A percentile compares a stretch with the other conserved stretches of the same genome.
These are phyloP conservation scores for Hemicordylus capensis DNA, from an alignment of 2,113 vertebrate genomes.

Conservation along the genomic window DNA sequence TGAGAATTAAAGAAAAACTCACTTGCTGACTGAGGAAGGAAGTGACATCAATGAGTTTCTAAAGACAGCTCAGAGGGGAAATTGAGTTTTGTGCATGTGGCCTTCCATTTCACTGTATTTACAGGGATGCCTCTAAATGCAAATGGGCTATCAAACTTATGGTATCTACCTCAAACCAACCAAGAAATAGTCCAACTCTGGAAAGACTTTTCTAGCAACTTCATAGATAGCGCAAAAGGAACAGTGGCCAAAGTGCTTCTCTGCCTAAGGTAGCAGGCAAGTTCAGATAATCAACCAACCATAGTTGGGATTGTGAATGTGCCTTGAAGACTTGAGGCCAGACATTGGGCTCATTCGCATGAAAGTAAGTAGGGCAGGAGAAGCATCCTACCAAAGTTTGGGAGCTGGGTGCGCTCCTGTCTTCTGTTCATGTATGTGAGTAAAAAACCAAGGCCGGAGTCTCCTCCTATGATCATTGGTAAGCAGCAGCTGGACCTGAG, in stretches of 20 bases:
- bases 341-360: no score
- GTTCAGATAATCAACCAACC: no score
- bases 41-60: slow-evolving; percentile 86
- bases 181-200: slow-evolving; percentile 27
- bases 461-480: no score
- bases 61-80: slow-evolving; percentile 76
- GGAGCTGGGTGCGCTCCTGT: no score
- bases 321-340: no score
- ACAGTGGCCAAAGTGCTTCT: not conserved
- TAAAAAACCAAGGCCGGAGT: no score
- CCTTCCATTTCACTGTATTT: slow-evolving; percentile 77
- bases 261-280: not conserved
- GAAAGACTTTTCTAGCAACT: slow-evolving; percentile 45
- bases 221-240: slow-evolving; percentile 45
- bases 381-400: no score
- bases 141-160: slow-evolving; percentile 73
- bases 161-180: slow-evolving; percentile 69
- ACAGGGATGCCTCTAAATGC: slow-evolving; percentile 75
- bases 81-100: slow-evolving; percentile 71
- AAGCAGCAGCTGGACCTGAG: no score
- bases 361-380: no score
- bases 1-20: slow-evolving; percentile 84
- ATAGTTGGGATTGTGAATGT: no score
- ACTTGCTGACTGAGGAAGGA: slow-evolving; percentile 85
- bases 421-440: no score